These are phyloP conservation scores for Tragelaphus strepsiceros DNA, from an alignment of 2,113 vertebrate genomes.

Conservation along the genomic window DNA sequence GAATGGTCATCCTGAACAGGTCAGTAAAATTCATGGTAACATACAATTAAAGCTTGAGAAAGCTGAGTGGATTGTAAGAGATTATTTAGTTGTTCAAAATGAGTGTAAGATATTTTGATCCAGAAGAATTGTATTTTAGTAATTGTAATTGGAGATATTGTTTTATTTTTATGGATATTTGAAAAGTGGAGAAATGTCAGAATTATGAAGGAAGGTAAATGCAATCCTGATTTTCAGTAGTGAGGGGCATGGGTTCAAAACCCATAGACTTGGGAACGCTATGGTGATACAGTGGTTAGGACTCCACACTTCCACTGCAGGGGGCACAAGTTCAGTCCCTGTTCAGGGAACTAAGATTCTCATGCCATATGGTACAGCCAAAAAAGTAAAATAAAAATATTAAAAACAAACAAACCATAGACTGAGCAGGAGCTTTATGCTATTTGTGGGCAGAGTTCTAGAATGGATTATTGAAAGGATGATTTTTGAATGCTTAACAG, in stretches of 20 bases:
- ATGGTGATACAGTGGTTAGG: neutral
- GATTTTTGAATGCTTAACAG: neutral
- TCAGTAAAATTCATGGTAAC: neutral
- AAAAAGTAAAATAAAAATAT: neutral
- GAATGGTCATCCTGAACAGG: neutral
- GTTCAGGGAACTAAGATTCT: neutral
- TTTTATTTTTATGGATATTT: slow-evolving; percentile 25
- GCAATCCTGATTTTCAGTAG: neutral
- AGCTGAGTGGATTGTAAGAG: neutral
- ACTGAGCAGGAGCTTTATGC: neutral
- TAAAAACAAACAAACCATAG: neutral
- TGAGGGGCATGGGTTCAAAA: neutral
- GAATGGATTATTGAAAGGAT: neutral
- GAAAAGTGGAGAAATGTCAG: neutral
- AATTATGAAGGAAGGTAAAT: slow-evolving; percentile 14
- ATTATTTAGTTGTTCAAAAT: neutral
- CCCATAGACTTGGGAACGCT: neutral
- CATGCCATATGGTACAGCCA: neutral
- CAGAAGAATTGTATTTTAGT: neutral
- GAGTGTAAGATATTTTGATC: neutral
- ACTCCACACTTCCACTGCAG: neutral
- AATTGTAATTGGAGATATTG: neutral
- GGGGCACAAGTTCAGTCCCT: neutral
- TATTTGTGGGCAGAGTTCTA: neutral
- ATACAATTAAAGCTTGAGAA: slow-evolving; percentile 4